Percentiles rank a stretch among this genome's conserved stretches.
Evolutionary conservation across 2,888 invertebrate genomes (phyloP).

Genomic region (Charanyca ferruginea): DNA sequence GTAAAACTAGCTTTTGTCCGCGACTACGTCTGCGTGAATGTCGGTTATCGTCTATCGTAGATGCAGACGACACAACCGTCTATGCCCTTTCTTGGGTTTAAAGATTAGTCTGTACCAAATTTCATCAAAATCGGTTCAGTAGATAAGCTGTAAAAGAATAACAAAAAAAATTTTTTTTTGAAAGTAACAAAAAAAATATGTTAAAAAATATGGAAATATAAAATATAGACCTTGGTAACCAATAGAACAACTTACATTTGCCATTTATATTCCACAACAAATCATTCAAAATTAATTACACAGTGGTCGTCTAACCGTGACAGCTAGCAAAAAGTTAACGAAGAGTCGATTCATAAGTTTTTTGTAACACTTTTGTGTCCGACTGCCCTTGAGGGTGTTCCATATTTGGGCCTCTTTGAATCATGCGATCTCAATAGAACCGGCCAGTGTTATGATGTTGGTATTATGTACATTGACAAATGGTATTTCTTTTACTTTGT

Average conservation of each 20-base stretch:
- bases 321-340: slow-evolving; percentile 59
- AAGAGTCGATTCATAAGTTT: slow-evolving; percentile 55
- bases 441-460: slow-evolving; percentile 38
- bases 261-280: slow-evolving; percentile 27
- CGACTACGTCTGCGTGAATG: too few species aligned
- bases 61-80: too few species aligned
- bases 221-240: too few species aligned
- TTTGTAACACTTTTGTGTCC: slow-evolving; percentile 48
- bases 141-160: too few species aligned
- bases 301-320: slow-evolving; percentile 51
- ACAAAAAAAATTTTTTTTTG: too few species aligned
- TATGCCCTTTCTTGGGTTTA: too few species aligned
- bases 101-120: too few species aligned
- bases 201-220: too few species aligned
- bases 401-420: slow-evolving; percentile 64
- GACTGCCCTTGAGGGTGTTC: slow-evolving; percentile 63
- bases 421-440: slow-evolving; percentile 53
- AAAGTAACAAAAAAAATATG: neutral
- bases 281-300: slow-evolving; percentile 57
- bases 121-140: too few species aligned
- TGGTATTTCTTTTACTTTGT: neutral
- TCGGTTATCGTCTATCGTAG: too few species aligned
- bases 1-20: too few species aligned
- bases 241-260: neutral
- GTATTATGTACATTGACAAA: slow-evolving; percentile 24